Base-by-base conservation (phyloP, 2,888 invertebrate species). In the Caradrina clavipalpis region DNA sequence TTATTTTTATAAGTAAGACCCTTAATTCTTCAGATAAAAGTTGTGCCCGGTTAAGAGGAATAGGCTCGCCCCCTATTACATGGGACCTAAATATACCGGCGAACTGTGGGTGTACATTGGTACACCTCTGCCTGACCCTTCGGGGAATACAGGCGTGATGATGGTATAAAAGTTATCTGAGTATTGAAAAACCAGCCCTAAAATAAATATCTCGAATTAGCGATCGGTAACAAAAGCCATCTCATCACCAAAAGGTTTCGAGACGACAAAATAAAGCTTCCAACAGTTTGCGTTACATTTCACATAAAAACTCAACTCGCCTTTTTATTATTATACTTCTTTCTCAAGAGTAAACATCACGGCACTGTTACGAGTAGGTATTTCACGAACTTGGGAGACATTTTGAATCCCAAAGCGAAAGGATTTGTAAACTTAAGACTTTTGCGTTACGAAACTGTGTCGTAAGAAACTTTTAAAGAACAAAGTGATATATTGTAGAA, bases 401-500 rank as follows among this genome's bases (percentile, higher is more conserved):
- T 47, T 75, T 55, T 31, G 21, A 50, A 76, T 66, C 59, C 56
- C 50, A 47, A 69, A 61, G 50, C 31, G 59, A 56, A 56, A 53
- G 63, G 45, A 67, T 70, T 75, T 57, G 45, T 35, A 47, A 64
- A 61, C 60, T 64, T 78, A 22, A 22, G 39, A 63, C 22, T 68
- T 59, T 54, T 58, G 47, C 50, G 49, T 75, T 49, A 35, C 13
- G 15, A 67, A 67, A 80, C 67, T 55, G 47, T 39, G 47, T 50
- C 31, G 35, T 55, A 54, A 49, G 49, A 42, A 63, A 63, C 49
- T 59, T 61, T 69, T 69, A 54, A 65, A 58, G 58, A 63, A 67
- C 62, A 60, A 62, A 60, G 81, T 68, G 56, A 59, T 55, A 70
- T 61, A 49, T 71, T 81, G 62, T 66, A 39, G 22, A 63, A 69